Evolutionary conservation across 1,140 invertebrate species (phyloP).

Genomic region (Drosophila nannoptera): DNA sequence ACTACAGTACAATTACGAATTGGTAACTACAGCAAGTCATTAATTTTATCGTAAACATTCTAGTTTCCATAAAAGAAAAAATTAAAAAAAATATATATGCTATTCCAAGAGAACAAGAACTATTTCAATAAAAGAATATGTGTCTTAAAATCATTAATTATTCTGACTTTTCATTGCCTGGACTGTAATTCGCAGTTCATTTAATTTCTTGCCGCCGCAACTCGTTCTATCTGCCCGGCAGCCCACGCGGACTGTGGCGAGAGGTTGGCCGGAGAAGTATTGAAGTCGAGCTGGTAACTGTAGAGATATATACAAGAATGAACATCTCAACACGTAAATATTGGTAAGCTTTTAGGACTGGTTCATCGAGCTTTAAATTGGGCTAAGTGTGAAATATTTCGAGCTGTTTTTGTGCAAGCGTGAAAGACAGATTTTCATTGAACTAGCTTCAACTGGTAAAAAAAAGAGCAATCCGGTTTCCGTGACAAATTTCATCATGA

Average conservation of each 20-base stretch:
- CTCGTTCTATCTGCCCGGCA: conserved; percentile 25
- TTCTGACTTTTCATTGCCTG: conserved; percentile 54
- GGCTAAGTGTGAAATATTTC: too few species aligned
- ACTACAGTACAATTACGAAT: conserved; percentile 51
- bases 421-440: not conserved
- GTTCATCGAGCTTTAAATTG: too few species aligned
- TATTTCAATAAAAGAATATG: conserved; percentile 78
- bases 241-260: conserved; percentile 42
- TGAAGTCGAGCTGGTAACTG: too few species aligned
- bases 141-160: conserved; percentile 71
- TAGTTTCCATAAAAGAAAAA: conserved; percentile 30
- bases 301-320: too few species aligned
- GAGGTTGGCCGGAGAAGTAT: too few species aligned
- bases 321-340: too few species aligned
- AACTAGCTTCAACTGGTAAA: too few species aligned
- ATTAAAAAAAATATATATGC: conserved; percentile 31
- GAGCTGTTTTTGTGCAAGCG: too few species aligned
- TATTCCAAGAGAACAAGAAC: conserved; percentile 59
- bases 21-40: conserved; percentile 46
- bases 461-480: too few species aligned
- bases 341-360: too few species aligned
- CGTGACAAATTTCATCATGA: not conserved
- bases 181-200: conserved; percentile 14
- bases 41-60: conserved; percentile 51
- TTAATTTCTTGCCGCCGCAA: conserved; percentile 40